These are phyloP conservation scores for Drosophila suzukii DNA, from an alignment of 1,140 invertebrate genomes.

Conservation along the genomic window DNA sequence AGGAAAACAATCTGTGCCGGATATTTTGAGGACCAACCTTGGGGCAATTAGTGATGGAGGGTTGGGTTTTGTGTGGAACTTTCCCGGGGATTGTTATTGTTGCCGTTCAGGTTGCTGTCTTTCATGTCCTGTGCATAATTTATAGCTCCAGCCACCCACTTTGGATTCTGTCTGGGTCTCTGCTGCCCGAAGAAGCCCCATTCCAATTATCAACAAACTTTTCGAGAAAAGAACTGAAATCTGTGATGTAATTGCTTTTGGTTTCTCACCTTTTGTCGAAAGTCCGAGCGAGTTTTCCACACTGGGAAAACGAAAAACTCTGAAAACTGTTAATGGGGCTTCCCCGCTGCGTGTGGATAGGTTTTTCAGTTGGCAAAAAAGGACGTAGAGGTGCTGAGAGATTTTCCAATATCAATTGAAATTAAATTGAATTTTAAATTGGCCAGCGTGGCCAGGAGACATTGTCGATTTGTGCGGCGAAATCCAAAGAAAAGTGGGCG, in stretches of 20 bases:
- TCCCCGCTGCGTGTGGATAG: constrained; percentile 60
- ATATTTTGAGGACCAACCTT: constrained; percentile 47
- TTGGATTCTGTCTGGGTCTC: constrained; percentile 50
- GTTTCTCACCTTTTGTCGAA: constrained; percentile 52
- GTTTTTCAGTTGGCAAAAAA: constrained; percentile 7
- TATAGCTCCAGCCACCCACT: constrained; percentile 59
- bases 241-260: constrained; percentile 70
- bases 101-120: constrained; percentile 57
- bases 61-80: constrained; percentile 36
- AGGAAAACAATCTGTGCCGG: constrained; percentile 64
- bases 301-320: constrained; percentile 9
- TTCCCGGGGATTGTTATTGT: constrained; percentile 31
- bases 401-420: constrained; percentile 71
- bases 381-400: constrained; percentile 28
- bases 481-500: constrained; percentile 15
- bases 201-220: constrained; percentile 66
- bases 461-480: neutral
- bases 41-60: constrained; percentile 63
- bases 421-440: constrained; percentile 82
- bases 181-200: constrained; percentile 45
- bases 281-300: constrained; percentile 53
- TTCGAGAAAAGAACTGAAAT: constrained; percentile 31
- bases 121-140: constrained; percentile 75
- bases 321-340: constrained; percentile 55
- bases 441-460: constrained; percentile 47